phyloP scores from a whole-genome alignment of 92 coral and sea anemone species.

The Palythoa grandiflora region DNA sequence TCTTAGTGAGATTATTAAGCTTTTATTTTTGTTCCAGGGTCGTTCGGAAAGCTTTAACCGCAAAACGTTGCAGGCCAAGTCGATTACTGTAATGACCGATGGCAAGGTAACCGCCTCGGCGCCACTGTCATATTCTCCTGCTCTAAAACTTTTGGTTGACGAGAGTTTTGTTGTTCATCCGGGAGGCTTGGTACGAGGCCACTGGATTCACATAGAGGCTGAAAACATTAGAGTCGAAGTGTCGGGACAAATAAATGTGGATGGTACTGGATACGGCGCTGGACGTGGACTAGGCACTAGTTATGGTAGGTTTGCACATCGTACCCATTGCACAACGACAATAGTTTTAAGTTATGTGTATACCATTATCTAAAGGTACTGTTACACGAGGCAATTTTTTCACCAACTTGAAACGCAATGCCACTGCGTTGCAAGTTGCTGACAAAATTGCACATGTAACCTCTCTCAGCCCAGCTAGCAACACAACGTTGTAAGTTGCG shows the following conservation, averaged over 20 bases:
- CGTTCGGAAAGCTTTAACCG: constrained; percentile 52
- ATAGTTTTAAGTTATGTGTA: too few species aligned
- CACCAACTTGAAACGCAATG: too few species aligned
- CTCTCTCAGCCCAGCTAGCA: too few species aligned
- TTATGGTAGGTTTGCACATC: constrained; percentile 50
- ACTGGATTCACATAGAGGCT: constrained; percentile 57
- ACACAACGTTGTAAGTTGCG: too few species aligned
- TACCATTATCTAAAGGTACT: too few species aligned
- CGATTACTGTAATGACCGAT: constrained; percentile 66
- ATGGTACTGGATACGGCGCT: constrained; percentile 52
- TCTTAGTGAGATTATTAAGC: not conserved
- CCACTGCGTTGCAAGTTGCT: too few species aligned
- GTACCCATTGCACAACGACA: too few species aligned
- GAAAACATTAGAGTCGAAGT: constrained; percentile 65
- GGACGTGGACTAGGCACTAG: constrained; percentile 68
- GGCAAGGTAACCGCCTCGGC: constrained; percentile 54
- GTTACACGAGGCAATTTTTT: too few species aligned
- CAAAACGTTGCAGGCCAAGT: constrained; percentile 56
- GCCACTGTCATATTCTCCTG: constrained; percentile 36
- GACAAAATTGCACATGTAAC: too few species aligned
- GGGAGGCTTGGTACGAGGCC: constrained; percentile 69
- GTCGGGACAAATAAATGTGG: constrained; percentile 60
- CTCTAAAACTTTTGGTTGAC: constrained; percentile 61
- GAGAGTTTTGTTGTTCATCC: constrained; percentile 63
- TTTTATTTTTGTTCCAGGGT: constrained; percentile 53